These are phyloP conservation scores for Sarcophaga carnaria DNA, from an alignment of 2,888 invertebrate species.

Conservation along the genomic window DNA sequence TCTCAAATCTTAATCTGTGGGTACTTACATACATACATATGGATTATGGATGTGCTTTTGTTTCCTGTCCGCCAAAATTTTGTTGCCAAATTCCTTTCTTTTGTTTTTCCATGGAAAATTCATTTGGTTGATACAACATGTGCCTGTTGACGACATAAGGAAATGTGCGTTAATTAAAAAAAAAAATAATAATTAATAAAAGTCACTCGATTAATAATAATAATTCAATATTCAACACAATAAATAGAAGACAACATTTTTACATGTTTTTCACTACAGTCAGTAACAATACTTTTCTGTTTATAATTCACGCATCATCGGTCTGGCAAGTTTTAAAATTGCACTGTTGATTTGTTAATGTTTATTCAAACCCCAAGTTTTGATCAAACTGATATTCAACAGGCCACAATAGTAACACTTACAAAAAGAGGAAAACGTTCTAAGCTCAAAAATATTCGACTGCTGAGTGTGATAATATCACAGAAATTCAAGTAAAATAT, in stretches of 20 bases:
- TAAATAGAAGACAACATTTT: constrained; percentile 6
- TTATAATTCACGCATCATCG: not conserved
- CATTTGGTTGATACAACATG: constrained; percentile 21
- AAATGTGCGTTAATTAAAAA: constrained; percentile 71
- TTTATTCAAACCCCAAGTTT: too few relatives aligned
- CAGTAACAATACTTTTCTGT: too few relatives aligned
- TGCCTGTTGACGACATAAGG: constrained; percentile 55
- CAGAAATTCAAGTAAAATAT: too few relatives aligned
- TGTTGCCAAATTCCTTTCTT: constrained; percentile 13
- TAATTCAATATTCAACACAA: constrained; percentile 58
- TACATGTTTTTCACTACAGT: too few relatives aligned
- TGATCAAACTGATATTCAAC: too few relatives aligned
- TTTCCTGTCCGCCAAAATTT: constrained; percentile 2
- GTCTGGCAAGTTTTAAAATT: too few relatives aligned
- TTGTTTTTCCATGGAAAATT: constrained; percentile 29
- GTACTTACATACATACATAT: not conserved
- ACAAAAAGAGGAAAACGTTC: too few relatives aligned
- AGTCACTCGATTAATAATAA: constrained; percentile 69
- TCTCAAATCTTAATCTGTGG: constrained; percentile 14
- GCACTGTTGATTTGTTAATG: too few relatives aligned
- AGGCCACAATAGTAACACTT: too few relatives aligned
- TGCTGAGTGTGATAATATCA: too few relatives aligned
- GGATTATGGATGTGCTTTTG: not conserved
- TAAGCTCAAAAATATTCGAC: too few relatives aligned
- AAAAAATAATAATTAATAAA: constrained; percentile 71